Base-by-base conservation (phyloP, 2,797 vertebrate species). In the Hoplostethus mediterraneus region DNA sequence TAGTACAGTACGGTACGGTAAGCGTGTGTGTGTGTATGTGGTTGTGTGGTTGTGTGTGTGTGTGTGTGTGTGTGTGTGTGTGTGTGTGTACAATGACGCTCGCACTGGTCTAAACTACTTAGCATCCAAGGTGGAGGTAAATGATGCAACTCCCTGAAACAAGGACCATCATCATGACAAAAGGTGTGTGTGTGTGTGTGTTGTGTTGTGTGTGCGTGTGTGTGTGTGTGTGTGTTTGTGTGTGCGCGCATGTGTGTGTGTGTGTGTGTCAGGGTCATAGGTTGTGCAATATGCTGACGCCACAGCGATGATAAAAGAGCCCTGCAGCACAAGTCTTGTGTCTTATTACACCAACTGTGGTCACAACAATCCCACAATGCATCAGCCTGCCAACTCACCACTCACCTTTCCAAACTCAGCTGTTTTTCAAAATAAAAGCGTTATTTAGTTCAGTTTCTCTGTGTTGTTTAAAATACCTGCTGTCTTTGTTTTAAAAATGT, bases 81-180 rank as follows among this genome's bases (percentile, higher is more conserved):
- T 42, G 48, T 30, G 61, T 40, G 63, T 65, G 33, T 13, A 56
- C 17, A 6, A n/a, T 5, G 17, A 14, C 52, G 48, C 11, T 28
- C 56, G 48, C 11, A n/a, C 56, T n/a, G 25, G 53, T 10, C 14
- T 11, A n/a, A 59, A 67, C 31, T 31, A 55, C 47, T 70, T 69
- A 30, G 25, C 64, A 67, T 36, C 31, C 13, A 8, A 5, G 2
- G n/a, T 68, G 62, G 42, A 54, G 51, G 56, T 77, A 80, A 79
- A 80, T 90, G 89, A 90, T 80, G 86, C 72, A 89, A 87, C 64
- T 62, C 48, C 6, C 16, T 77, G 82, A 84, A 89, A 88, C 53
- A 72, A 80, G 68, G 28, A 17, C 31, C 45, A 67, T 62, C n/a
- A 54, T 67, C 28, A 28, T 53, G 59, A 77, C 38, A 71, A 73